These are phyloP conservation scores for Larimichthys polyactis DNA, from an alignment of 2,113 vertebrate genomes.

Conservation along the genomic window DNA sequence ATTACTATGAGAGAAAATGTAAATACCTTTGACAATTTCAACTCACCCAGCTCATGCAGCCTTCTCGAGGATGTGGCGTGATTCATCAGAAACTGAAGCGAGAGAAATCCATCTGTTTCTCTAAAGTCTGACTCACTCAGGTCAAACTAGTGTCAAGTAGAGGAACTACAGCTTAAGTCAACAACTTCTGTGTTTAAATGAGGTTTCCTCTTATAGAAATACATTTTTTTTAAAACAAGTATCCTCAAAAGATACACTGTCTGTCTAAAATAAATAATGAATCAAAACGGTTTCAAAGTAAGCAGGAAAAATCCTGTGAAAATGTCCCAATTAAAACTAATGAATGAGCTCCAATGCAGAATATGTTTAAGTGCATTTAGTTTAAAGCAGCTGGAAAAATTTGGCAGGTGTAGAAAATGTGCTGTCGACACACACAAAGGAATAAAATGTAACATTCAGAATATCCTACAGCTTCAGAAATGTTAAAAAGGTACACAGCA, in stretches of 20 bases:
- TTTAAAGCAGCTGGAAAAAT: background rate
- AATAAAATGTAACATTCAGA: constrained; percentile 13
- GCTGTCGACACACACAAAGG: background rate
- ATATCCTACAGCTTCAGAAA: background rate
- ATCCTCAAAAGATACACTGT: background rate
- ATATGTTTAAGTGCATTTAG: background rate
- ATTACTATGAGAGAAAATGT: background rate
- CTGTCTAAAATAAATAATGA: background rate
- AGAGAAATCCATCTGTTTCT: background rate
- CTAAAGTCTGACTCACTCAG: background rate
- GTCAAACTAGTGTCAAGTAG: background rate
- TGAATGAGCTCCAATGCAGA: background rate
- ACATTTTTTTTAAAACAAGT: background rate
- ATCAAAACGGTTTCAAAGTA: background rate
- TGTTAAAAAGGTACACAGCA: constrained; percentile 33
- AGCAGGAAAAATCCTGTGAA: background rate
- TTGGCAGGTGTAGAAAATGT: background rate
- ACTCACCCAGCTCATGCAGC: background rate
- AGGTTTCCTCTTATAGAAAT: background rate
- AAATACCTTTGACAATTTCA: background rate
- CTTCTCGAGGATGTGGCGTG: background rate
- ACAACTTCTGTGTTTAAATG: background rate
- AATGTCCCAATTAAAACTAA: no score
- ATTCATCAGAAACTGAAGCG: background rate
- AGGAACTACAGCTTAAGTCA: background rate